Evolutionary conservation across 2,888 invertebrate species (phyloP).

Genomic region (Loripinus fragilis): DNA sequence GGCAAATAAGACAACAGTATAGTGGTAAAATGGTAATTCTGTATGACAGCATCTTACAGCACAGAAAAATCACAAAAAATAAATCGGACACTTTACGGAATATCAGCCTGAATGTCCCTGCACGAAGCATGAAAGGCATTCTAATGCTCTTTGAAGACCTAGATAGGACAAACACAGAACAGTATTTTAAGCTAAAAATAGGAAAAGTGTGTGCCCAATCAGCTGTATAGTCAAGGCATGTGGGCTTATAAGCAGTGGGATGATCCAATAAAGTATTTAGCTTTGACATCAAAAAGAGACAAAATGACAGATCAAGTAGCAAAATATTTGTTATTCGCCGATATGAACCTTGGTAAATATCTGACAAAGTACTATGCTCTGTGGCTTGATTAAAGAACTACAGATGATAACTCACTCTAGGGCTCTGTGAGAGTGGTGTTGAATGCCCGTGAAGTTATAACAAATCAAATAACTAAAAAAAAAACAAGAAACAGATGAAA

Average conservation of each 20-base stretch:
- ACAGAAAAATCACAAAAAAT: background rate
- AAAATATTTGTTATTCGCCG: background rate
- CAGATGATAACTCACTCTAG: no score
- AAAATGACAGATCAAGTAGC: background rate
- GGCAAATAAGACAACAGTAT: background rate
- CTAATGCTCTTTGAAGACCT: background rate
- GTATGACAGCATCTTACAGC: background rate
- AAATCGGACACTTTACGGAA: background rate
- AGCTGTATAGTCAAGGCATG: background rate
- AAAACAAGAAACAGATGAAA: slow-evolving; percentile 27
- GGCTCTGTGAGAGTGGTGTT: slow-evolving; percentile 18
- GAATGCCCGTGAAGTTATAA: slow-evolving; percentile 51
- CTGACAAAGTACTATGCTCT: background rate
- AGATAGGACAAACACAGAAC: background rate
- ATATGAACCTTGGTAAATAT: background rate
- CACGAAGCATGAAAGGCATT: background rate
- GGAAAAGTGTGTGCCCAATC: background rate
- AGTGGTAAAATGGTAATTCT: no score
- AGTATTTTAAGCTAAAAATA: background rate
- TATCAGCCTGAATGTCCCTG: background rate
- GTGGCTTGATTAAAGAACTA: no score
- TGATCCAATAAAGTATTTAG: background rate
- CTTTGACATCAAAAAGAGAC: background rate
- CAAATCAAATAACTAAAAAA: slow-evolving; percentile 55
- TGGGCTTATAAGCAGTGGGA: background rate